Evolutionary conservation across 30 jellyfish, hydroid and myxozoan species (phyloP).

Genomic region (Aurelia coerulea): DNA sequence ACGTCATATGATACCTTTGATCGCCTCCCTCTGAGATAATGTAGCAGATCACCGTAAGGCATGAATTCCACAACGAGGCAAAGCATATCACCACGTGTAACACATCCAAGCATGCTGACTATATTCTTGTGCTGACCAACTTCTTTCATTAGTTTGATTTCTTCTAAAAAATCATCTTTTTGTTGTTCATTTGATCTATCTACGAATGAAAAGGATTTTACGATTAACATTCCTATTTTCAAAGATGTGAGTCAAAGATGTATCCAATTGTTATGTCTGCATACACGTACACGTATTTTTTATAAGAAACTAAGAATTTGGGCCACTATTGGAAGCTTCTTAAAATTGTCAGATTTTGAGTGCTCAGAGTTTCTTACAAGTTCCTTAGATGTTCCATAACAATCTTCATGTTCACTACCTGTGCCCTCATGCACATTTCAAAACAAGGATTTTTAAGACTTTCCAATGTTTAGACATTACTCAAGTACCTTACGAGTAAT

Average conservation of each 20-base stretch:
- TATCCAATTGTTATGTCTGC: not conserved
- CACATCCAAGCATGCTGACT: slow-evolving; percentile 91
- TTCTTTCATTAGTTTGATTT: slow-evolving; percentile 87
- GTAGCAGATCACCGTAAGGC: slow-evolving; percentile 93
- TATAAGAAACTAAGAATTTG: too few relatives aligned
- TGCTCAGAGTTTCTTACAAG: too few relatives aligned
- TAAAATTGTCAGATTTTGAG: too few relatives aligned
- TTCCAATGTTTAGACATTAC: too few relatives aligned
- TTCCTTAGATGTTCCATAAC: too few relatives aligned
- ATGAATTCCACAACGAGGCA: slow-evolving; percentile 91
- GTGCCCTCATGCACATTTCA: too few relatives aligned
- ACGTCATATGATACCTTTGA: slow-evolving; percentile 59
- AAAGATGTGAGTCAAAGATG: not conserved
- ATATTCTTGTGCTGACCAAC: slow-evolving; percentile 93
- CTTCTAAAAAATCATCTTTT: slow-evolving; percentile 77
- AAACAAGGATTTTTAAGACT: too few relatives aligned
- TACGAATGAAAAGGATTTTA: not conserved
- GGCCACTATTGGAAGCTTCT: too few relatives aligned
- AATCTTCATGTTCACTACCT: too few relatives aligned
- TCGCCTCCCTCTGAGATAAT: slow-evolving; percentile 81
- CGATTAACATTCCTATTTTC: too few relatives aligned
- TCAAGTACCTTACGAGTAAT: too few relatives aligned
- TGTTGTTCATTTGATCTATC: slow-evolving; percentile 71
- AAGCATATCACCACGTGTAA: slow-evolving; percentile 72
- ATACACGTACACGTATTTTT: too few relatives aligned